Evolutionary conservation across 2,113 vertebrate species (phyloP).

Genomic region (Triplophysa tibetana): DNA sequence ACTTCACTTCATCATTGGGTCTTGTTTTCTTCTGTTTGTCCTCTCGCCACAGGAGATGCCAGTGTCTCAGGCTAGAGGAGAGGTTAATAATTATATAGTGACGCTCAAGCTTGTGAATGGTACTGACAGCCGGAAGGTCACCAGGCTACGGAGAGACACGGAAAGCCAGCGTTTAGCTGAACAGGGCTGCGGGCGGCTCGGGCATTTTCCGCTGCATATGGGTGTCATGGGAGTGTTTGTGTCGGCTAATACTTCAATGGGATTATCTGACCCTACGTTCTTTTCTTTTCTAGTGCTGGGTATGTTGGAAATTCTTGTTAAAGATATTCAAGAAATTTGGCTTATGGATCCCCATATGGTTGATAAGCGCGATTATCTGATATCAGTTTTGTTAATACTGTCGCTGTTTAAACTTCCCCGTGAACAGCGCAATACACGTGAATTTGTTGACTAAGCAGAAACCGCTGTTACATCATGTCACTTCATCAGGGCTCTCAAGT

Average conservation of each 20-base stretch:
- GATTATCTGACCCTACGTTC: conserved; percentile 54
- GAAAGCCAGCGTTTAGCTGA: neutral
- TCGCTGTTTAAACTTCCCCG: no score
- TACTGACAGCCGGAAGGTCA: conserved; percentile 17
- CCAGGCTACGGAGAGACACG: neutral
- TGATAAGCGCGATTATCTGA: no score
- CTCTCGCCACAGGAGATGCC: conserved; percentile 61
- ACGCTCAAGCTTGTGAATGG: conserved; percentile 37
- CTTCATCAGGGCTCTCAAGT: no score
- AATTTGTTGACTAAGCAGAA: no score
- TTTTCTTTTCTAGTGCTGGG: conserved; percentile 57
- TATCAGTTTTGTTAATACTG: no score
- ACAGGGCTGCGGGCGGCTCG: neutral
- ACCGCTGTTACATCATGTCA: no score
- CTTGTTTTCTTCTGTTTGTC: neutral
- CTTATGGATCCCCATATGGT: no score
- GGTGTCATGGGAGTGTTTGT: conserved; percentile 54
- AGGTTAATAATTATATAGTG: conserved; percentile 62
- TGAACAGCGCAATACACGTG: no score
- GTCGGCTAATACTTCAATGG: conserved; percentile 58
- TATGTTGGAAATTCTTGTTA: conserved; percentile 39
- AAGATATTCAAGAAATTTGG: no score
- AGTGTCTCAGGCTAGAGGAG: conserved; percentile 57
- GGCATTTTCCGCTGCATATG: conserved; percentile 27
- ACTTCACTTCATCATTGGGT: neutral